A percentile compares a stretch with the other conserved stretches of the same genome.
Evolutionary conservation across 2,797 vertebrate genomes (phyloP).

Genomic region (Poecilia gillii): DNA sequence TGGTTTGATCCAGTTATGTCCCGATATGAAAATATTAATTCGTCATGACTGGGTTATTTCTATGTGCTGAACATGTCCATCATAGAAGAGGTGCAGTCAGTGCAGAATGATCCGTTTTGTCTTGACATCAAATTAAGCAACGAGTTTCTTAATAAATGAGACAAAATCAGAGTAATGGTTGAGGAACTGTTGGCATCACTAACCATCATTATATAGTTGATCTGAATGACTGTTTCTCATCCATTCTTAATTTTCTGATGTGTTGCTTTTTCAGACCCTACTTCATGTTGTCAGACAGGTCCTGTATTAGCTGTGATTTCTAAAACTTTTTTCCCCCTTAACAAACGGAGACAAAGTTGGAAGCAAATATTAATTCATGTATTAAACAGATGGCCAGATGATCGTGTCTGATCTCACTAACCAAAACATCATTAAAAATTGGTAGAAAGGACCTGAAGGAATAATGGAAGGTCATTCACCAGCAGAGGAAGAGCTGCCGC

Average conservation of each 20-base stretch:
- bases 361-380: neutral
- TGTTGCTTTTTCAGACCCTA: neutral
- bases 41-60: too few species aligned
- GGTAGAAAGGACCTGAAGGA: neutral
- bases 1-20: too few species aligned
- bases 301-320: neutral
- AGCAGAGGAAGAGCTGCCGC: neutral
- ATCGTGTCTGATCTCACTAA: neutral
- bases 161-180: too few species aligned
- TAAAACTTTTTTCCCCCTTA: neutral
- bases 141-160: too few species aligned
- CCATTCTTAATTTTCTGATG: neutral
- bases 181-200: neutral
- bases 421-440: slow-evolving; percentile 1
- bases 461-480: neutral
- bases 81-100: too few species aligned
- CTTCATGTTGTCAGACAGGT: neutral
- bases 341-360: neutral
- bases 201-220: neutral
- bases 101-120: too few species aligned
- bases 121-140: too few species aligned
- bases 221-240: neutral
- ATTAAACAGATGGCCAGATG: neutral
- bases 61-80: too few species aligned
- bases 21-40: too few species aligned